Evolutionary conservation across 2,797 vertebrate genomes (phyloP).

Genomic region (Anisognathus igniventris): DNA sequence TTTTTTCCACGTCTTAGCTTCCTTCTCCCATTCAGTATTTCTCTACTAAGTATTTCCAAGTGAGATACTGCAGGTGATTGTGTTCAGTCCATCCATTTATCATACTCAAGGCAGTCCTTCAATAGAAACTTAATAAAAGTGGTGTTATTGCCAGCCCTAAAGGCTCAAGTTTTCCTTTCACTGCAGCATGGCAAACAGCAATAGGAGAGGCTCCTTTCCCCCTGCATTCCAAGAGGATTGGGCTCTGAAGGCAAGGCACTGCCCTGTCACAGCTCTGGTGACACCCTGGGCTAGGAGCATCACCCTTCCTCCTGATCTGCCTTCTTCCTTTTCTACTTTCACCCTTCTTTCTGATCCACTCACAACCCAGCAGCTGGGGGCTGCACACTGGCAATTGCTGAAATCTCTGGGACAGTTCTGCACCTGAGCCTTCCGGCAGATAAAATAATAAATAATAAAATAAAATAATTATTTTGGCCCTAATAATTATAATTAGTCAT

Average conservation of each 20-base stretch:
- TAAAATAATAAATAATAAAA: background rate
- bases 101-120: constrained; percentile 2
- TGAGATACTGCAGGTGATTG: background rate
- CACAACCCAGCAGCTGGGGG: background rate
- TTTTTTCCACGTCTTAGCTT: background rate
- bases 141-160: background rate
- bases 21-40: background rate
- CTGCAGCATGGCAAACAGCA: background rate
- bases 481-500: background rate
- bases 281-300: no score
- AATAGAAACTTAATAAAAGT: constrained; percentile 22
- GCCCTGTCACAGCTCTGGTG: background rate
- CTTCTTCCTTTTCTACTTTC: background rate
- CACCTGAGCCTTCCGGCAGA: background rate
- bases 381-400: background rate
- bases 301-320: background rate
- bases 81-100: constrained; percentile 10
- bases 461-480: background rate
- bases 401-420: background rate
- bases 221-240: accelerated
- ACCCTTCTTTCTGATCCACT: background rate
- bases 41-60: background rate
- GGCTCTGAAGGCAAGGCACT: background rate
- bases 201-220: background rate
- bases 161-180: background rate